phyloP scores from a whole-genome alignment of 2,888 invertebrate genomes.

The Chymomyza fuscimana region DNA sequence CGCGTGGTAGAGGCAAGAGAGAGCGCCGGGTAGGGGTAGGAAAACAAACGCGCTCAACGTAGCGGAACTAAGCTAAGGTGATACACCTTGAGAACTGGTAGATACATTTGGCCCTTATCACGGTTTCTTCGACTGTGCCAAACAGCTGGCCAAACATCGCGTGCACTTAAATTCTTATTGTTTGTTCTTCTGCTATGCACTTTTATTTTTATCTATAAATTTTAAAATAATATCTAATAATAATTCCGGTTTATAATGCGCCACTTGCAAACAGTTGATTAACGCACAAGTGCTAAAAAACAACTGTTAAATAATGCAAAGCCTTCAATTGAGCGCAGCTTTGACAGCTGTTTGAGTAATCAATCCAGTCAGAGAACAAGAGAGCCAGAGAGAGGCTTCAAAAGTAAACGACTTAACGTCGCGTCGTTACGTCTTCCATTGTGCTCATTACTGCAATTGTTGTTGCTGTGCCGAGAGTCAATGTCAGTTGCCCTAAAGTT shows the following conservation, averaged over 20 bases:
- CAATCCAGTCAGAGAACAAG: constrained; percentile 9
- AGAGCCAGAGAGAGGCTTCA: constrained; percentile 15
- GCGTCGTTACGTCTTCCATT: background rate
- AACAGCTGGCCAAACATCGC: background rate
- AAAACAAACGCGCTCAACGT: background rate
- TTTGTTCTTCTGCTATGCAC: background rate
- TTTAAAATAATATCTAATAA: background rate
- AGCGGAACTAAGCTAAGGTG: background rate
- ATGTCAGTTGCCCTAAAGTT: background rate
- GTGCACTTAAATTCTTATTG: background rate
- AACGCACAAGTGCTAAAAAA: constrained; percentile 49
- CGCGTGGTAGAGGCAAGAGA: background rate
- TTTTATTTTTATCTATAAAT: background rate
- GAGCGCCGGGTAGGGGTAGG: background rate
- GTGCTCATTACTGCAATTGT: background rate
- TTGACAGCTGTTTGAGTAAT: background rate
- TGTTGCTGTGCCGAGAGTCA: background rate
- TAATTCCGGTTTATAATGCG: background rate
- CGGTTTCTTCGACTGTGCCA: background rate
- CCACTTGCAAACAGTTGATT: constrained; percentile 14
- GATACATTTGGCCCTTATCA: background rate
- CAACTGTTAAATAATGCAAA: constrained; percentile 60
- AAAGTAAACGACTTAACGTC: constrained; percentile 41
- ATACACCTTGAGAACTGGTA: background rate
- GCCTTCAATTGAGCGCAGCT: constrained; percentile 54